Conservation (phyloP, 2,113 vertebrate species). For the Pygoscelis adeliae region DNA sequence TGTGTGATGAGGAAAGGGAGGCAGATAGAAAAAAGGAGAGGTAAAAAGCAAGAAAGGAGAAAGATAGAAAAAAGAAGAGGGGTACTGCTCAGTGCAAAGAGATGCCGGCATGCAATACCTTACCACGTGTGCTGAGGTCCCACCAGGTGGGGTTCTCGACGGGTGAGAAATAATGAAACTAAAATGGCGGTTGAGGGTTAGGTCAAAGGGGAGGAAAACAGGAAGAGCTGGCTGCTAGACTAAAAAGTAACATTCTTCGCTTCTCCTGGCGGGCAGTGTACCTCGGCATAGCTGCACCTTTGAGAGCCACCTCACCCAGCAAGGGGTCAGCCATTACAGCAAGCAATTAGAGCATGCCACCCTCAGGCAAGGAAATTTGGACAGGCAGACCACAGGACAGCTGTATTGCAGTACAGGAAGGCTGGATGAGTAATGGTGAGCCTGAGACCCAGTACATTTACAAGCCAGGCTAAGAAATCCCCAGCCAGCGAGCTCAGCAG, state of each 20-base stretch:
- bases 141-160: not conserved
- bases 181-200: not conserved
- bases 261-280: not conserved
- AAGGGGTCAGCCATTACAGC: not conserved
- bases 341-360: not conserved
- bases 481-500: not conserved
- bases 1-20: not conserved
- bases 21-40: rapidly evolving
- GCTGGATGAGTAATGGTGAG: not conserved
- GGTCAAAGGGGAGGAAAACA: not conserved
- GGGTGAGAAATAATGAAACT: not conserved
- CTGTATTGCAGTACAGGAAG: not conserved
- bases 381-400: not conserved
- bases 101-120: not conserved
- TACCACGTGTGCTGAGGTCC: not conserved
- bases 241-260: not conserved
- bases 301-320: not conserved
- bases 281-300: not conserved
- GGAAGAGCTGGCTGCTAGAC: not conserved
- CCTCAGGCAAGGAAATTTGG: not conserved
- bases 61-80: not conserved
- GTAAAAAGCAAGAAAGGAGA: not conserved
- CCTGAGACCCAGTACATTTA: not conserved
- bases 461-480: not conserved
- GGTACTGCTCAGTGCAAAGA: not conserved